Base-by-base conservation (phyloP, 1,140 invertebrate species). In the Hyphantria cunea region DNA sequence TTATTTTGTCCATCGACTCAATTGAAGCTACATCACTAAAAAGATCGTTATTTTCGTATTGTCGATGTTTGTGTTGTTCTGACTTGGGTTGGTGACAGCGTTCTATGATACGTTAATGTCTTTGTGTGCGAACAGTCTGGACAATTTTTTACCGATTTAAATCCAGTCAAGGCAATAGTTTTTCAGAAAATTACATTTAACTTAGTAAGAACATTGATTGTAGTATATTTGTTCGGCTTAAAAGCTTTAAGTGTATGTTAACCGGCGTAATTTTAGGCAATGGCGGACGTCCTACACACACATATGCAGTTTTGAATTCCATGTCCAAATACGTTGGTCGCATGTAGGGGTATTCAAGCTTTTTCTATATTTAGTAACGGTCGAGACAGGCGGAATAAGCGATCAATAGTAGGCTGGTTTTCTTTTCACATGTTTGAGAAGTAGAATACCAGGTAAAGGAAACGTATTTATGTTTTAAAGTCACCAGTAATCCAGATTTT, bases 31-130 rank as follows among this genome's bases (percentile, higher is more conserved):
- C 64, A 61, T 31, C 62, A 64, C 68, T 66, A 63, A 67, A 62
- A 65, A 33, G 13, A 76, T 73, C 72, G 59, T 66, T 70, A 70
- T 34, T 66, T 58, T 67, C 39, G 4, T 31, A 6, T 12, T 59
- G 60, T 37, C 44, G 48, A 15, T 54, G n/a, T n/a, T n/a, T n/a
- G 48, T 63, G 41, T 52, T 33, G 39, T 44, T 10, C 56, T 41
- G 48, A 58, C 32, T 52, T 33, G 39, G 33, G 10, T 51, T 41
- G 55, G 34, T 47, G 14, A 17, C 47, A 47, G 44, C 76, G 75
- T 64, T 69, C 70, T 60, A 52, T 52, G n/a, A 11, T 6, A 55
- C 11, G 6, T 13, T 9, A 10, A 3, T 41, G 37, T 44, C 15
- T 34, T 47, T 59, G 64, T 66, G 64, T 53, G 62, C 11, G 12